Evolutionary conservation across 1,140 invertebrate species (phyloP).

Genomic region (Wasmannia auropunctata): DNA sequence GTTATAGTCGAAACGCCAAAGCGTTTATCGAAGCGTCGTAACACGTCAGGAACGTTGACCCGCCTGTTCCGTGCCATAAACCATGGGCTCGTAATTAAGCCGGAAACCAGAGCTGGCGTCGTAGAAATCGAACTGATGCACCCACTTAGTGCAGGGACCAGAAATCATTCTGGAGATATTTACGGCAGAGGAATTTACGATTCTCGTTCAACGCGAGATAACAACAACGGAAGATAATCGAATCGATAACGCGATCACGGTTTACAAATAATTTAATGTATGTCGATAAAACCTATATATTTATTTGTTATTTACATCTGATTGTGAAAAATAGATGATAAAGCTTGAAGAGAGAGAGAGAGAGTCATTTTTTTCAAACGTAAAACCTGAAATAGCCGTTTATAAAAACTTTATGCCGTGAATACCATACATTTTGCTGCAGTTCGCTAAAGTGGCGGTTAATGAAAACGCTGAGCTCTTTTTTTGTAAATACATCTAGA

Average conservation of each 20-base stretch:
- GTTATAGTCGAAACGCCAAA: constrained; percentile 9
- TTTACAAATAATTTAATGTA: neutral
- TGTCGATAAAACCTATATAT: neutral
- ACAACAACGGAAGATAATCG: constrained; percentile 30
- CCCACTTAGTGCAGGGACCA: neutral
- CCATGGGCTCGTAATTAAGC: constrained; percentile 56
- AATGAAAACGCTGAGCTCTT: constrained; percentile 28
- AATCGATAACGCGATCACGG: constrained; percentile 27
- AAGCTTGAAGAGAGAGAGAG: neutral
- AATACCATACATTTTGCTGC: constrained; percentile 29
- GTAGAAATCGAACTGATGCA: constrained; percentile 22
- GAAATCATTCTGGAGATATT: constrained; percentile 48
- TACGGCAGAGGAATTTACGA: constrained; percentile 46
- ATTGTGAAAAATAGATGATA: constrained; percentile 10
- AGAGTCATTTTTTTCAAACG: constrained; percentile 4
- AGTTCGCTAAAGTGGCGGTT: constrained; percentile 30
- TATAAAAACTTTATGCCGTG: constrained; percentile 22
- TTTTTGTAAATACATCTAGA: constrained; percentile 17
- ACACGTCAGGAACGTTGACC: constrained; percentile 54
- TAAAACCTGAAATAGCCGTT: neutral
- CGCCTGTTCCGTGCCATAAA: constrained; percentile 54
- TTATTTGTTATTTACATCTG: constrained; percentile 9
- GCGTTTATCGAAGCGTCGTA: constrained; percentile 54
- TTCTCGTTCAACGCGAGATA: constrained; percentile 37
- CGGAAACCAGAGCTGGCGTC: neutral